Percentiles rank a stretch among this genome's conserved stretches.
Conservation (phyloP, 2,797 vertebrate genomes). For the Urophycis tenuis region DNA sequence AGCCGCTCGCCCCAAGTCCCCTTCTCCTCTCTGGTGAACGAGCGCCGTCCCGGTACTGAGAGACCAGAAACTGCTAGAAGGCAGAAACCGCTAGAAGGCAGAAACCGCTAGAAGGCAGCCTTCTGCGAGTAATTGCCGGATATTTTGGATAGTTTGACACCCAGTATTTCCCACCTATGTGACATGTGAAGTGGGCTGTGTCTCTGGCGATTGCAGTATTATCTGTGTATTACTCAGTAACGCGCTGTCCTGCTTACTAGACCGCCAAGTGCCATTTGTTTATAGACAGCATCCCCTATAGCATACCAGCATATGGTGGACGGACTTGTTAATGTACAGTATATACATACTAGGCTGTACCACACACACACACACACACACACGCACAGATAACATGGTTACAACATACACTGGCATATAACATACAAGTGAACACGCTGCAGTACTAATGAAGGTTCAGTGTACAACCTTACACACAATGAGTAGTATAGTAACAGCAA, state of each 20-base stretch:
- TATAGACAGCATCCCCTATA: no score
- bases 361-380: no score
- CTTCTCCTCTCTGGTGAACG: background rate
- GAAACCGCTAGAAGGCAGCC: background rate
- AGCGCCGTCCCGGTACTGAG: background rate
- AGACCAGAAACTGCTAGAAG: no score
- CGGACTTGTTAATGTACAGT: no score
- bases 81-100: no score
- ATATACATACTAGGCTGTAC: no score
- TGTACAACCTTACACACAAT: background rate
- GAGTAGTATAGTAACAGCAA: background rate
- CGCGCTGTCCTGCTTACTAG: no score
- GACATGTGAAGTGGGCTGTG: background rate
- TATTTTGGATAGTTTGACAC: background rate
- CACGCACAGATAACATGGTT: background rate
- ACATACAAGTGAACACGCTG: no score
- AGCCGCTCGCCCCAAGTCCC: background rate
- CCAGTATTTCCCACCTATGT: background rate
- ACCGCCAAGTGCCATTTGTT: no score
- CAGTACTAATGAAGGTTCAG: background rate
- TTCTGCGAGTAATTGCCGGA: background rate
- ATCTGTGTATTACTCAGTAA: background rate
- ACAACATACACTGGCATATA: background rate
- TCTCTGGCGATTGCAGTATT: background rate
- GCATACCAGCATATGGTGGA: no score